Evolutionary conservation across 2,888 invertebrate species (phyloP).

Genomic region (Antheraea assamensis): DNA sequence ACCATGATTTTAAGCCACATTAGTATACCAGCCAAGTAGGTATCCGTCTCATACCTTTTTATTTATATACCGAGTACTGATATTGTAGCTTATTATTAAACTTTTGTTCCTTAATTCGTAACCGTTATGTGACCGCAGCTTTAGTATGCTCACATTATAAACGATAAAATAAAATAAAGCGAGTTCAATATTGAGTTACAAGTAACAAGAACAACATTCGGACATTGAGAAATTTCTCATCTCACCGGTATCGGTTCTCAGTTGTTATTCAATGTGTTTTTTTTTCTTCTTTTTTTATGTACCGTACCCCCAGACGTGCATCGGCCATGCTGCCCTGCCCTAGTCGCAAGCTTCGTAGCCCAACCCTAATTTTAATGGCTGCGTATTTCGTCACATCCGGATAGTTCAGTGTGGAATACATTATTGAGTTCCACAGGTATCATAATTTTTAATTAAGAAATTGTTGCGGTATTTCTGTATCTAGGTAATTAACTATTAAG

Average conservation of each 20-base stretch:
- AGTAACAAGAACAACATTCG: conserved; percentile 69
- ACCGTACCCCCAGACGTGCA: conserved; percentile 61
- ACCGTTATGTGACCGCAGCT: neutral
- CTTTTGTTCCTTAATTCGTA: neutral
- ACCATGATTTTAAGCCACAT: too few relatives aligned
- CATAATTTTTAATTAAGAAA: neutral
- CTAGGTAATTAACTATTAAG: neutral
- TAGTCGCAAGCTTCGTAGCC: conserved; percentile 72
- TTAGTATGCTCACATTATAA: conserved; percentile 14
- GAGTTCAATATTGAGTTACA: conserved; percentile 72
- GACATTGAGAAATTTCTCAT: conserved; percentile 78
- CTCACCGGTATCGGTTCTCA: conserved; percentile 70
- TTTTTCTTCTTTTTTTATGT: conserved; percentile 61
- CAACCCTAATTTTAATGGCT: conserved; percentile 83
- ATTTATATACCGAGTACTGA: neutral
- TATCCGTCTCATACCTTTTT: neutral
- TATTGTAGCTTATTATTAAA: too few relatives aligned
- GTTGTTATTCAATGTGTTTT: conserved; percentile 72
- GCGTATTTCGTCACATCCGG: conserved; percentile 75
- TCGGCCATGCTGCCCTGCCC: conserved; percentile 76
- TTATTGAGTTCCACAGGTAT: conserved; percentile 24
- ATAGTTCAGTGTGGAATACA: conserved; percentile 63
- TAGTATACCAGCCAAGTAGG: too few relatives aligned
- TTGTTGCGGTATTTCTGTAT: neutral
- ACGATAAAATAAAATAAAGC: conserved; percentile 47